Evolutionary conservation across 1,140 invertebrate species (phyloP).

Genomic region (Drosophila lacteicornis): DNA sequence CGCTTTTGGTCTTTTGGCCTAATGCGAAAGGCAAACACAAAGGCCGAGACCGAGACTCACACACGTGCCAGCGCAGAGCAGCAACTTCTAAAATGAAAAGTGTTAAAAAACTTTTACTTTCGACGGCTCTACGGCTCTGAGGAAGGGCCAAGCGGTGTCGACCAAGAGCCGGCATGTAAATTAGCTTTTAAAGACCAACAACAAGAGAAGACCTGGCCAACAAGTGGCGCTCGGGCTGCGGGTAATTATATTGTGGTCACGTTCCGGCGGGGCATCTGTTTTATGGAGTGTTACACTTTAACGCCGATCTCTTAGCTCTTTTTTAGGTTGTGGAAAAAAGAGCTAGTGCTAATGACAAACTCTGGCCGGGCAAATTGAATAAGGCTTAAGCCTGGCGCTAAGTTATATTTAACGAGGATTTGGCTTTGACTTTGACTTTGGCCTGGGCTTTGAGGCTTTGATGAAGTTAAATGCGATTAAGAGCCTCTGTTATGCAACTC

Average conservation of each 20-base stretch:
- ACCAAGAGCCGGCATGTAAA: slow-evolving; percentile 62
- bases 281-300: slow-evolving; percentile 82
- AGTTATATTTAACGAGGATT: slow-evolving; percentile 20
- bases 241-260: slow-evolving; percentile 84
- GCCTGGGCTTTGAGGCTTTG: slow-evolving; percentile 2
- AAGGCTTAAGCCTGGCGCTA: slow-evolving; percentile 20
- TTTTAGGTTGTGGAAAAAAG: slow-evolving; percentile 2
- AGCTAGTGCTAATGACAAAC: slow-evolving; percentile 18
- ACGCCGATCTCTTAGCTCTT: slow-evolving; percentile 49
- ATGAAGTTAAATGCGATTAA: not conserved
- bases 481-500: not conserved
- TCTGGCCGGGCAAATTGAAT: slow-evolving; percentile 33
- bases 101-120: slow-evolving; percentile 68
- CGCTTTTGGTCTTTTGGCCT: slow-evolving; percentile 41
- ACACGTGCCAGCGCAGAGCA: slow-evolving; percentile 24
- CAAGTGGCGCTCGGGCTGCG: slow-evolving; percentile 68
- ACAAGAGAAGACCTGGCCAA: slow-evolving; percentile 45
- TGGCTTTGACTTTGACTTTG: slow-evolving; percentile 32
- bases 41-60: slow-evolving; percentile 20
- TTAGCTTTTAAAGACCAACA: slow-evolving; percentile 72
- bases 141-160: slow-evolving; percentile 6
- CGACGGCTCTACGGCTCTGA: slow-evolving; percentile 13
- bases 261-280: slow-evolving; percentile 75
- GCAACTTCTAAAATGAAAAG: slow-evolving; percentile 80
- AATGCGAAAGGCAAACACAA: slow-evolving; percentile 72